Conservation (phyloP, 2,888 invertebrate species). For the Carpatolechia fugitivella region DNA sequence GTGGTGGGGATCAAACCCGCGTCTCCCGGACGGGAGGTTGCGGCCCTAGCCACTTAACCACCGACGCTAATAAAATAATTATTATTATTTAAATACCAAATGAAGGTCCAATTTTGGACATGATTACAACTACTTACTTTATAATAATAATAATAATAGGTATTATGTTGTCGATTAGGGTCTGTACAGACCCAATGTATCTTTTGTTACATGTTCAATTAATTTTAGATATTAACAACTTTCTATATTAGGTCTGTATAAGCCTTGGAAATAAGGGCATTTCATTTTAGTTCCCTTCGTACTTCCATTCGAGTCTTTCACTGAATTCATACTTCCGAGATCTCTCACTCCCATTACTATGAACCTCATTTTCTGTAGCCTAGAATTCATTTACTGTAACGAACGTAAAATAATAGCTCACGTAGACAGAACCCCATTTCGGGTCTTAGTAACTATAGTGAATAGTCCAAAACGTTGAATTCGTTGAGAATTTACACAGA, state of each 20-base stretch:
- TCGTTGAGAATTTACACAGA: too few relatives aligned
- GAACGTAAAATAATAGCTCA: slow-evolving; percentile 2
- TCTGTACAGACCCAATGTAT: too few relatives aligned
- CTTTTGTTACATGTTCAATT: background rate
- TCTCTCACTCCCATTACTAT: slow-evolving; percentile 48
- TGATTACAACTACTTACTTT: too few relatives aligned
- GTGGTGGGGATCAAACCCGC: too few relatives aligned
- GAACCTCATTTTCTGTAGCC: slow-evolving; percentile 63
- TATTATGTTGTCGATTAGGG: too few relatives aligned
- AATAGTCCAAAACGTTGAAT: background rate
- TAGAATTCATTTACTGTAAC: slow-evolving; percentile 28
- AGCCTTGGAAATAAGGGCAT: slow-evolving; percentile 27
- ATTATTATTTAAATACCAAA: too few relatives aligned
- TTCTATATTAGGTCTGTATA: background rate
- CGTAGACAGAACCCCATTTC: too few relatives aligned
- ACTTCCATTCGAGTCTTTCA: slow-evolving; percentile 57
- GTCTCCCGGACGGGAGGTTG: too few relatives aligned
- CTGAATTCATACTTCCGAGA: slow-evolving; percentile 53
- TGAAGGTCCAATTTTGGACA: too few relatives aligned
- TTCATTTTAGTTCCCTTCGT: slow-evolving; percentile 34
- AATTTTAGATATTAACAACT: background rate
- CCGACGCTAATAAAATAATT: too few relatives aligned
- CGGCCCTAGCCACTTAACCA: too few relatives aligned
- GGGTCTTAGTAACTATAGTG: background rate
- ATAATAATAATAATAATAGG: too few relatives aligned